These are phyloP conservation scores for Drosophila busckii DNA, from an alignment of 1,140 invertebrate genomes.

Conservation along the genomic window DNA sequence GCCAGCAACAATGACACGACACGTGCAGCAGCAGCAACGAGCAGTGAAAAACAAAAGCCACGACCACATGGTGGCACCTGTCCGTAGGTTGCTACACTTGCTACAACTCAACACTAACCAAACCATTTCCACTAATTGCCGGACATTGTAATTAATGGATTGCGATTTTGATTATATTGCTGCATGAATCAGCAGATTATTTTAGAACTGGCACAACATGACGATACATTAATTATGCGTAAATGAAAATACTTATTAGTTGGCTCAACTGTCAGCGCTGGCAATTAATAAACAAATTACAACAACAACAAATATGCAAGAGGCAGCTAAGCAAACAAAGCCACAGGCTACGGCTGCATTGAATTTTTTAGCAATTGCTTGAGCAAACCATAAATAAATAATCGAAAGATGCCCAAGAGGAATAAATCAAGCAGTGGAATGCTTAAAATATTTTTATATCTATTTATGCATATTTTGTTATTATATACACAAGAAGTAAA, in stretches of 20 bases:
- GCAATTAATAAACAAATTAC: too few relatives aligned
- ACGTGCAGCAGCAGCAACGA: constrained; percentile 15
- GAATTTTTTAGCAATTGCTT: constrained; percentile 12
- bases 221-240: too few relatives aligned
- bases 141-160: constrained; percentile 56
- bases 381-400: constrained; percentile 46
- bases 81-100: constrained; percentile 35
- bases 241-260: too few relatives aligned
- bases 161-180: constrained; percentile 11
- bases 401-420: constrained; percentile 39
- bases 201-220: not conserved
- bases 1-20: constrained; percentile 21
- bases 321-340: constrained; percentile 44
- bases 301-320: too few relatives aligned
- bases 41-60: constrained; percentile 1
- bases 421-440: constrained; percentile 55
- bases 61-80: constrained; percentile 30
- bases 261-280: too few relatives aligned
- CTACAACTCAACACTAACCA: constrained; percentile 15
- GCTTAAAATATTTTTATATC: constrained; percentile 36
- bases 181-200: constrained; percentile 7
- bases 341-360: too few relatives aligned
- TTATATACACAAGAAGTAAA: constrained; percentile 18
- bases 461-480: constrained; percentile 17
- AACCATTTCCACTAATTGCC: constrained; percentile 27